Base-by-base conservation (phyloP, 2,113 vertebrate species). In the Forbesichthys papilliferus region DNA sequence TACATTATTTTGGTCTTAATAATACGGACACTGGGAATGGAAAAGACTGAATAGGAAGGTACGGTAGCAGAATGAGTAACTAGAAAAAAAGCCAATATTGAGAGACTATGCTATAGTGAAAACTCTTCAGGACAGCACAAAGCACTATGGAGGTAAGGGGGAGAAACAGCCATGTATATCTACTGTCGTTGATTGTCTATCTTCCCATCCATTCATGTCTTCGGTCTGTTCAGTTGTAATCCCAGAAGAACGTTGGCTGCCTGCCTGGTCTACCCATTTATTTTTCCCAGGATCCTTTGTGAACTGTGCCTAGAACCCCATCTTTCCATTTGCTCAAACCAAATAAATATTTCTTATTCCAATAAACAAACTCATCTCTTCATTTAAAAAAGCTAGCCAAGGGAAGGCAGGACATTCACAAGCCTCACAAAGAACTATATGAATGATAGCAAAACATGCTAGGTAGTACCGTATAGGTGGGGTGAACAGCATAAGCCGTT, bases 251-350 rank as follows among this genome's bases (percentile, higher is more conserved):
- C 73, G 71, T 68, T 82, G 85, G 80, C 74, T 0, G 4, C 61
- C 52, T 71, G 77, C 79, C 73, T 75, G 9, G 12, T 60, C 69
- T 72, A 52, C 71, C 34, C 7, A 51, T 65, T 65, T 73, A 71
- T 79, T 59, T 80, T 89, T 86, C 84, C 87, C 86, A 81, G 72
- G 77, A 81, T 76, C 53, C 63, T 78, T 77, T 79, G 73, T 76
- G 77, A 83, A 86, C 82, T 84, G 78, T 80, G 77, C 83, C 60
- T 72, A 33, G 60, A 13, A 64, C 55, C 81, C 51, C 53, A 66
- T 69, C 84, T 90, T 84, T 86, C 77, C 87, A 83, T 86, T 88
- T 88, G 80, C 88, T 86, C 79, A 85, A 85, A 74, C 64, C 75
- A 88, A 92, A 86, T 79, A 88, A 79, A 83, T 77, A 82, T 64